Percentiles rank a stretch among this genome's conserved stretches.
These are phyloP conservation scores for Pluvianellus socialis DNA, from an alignment of 2,113 vertebrate genomes.

Conservation along the genomic window DNA sequence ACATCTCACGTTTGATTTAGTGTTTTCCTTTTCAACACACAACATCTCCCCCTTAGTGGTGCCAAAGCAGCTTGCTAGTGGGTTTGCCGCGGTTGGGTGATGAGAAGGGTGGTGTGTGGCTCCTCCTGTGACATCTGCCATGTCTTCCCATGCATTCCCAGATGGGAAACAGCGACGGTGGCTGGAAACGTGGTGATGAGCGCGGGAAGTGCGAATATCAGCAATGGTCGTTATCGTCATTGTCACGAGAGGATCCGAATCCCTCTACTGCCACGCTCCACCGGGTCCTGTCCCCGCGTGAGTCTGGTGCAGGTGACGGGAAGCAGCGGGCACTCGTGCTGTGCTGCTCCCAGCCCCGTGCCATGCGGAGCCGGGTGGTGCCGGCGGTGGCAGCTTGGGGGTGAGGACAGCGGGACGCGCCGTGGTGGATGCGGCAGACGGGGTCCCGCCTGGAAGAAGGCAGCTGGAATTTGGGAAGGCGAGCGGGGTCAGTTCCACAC, in stretches of 20 bases:
- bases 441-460: not conserved
- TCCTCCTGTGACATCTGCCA: not conserved
- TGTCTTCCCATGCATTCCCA: not conserved
- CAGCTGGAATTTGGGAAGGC: not conserved
- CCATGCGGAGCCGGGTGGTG: not conserved
- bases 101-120: not conserved
- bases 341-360: no score
- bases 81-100: accelerated
- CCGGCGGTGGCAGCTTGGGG: not conserved
- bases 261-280: accelerated
- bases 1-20: not conserved
- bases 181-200: not conserved
- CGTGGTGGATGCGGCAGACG: not conserved
- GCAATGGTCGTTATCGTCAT: accelerated
- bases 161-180: not conserved
- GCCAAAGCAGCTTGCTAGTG: not conserved
- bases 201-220: not conserved
- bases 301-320: not conserved
- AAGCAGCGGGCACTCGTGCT: not conserved
- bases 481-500: not conserved
- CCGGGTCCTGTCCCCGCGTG: not conserved
- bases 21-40: not conserved
- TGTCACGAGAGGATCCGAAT: not conserved
- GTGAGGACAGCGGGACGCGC: not conserved
- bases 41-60: not conserved